Base-by-base conservation (phyloP, 2,888 invertebrate species). In the Oscheius onirici region DNA sequence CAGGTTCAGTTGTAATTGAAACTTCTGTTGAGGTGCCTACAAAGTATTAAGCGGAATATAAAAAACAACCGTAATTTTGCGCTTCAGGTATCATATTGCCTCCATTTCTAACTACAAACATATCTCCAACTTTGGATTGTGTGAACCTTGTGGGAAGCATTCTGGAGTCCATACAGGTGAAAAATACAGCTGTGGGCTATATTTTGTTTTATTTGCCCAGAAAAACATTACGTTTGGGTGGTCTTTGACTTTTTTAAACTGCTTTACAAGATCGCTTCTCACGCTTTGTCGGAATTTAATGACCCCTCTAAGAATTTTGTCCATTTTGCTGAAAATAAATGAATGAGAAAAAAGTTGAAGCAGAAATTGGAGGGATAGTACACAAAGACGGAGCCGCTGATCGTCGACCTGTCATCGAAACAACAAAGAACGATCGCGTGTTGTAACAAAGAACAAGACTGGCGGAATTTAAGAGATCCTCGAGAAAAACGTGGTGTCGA, bases 111-210 rank as follows among this genome's bases (percentile, higher is more conserved):
- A 96, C 95, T 84, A 96, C 93, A 90, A 96, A 96, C 94, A 96
- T 95, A 88, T 97, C 96, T 58, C 97, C 97, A 80, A 96, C 94
- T 88, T 94, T 93, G 69, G 95, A 79, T 69, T 95, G 93, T 68
- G 95, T 95, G 89, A 96, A 95, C 88, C 95, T 91, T 73, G 95
- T 95, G 28, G 96, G 95, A 84, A 96, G 92, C 93, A 97, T 94
- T 89, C 97, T 91, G 89, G 95, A 95, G 91, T 97, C 97, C 93
- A 97, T 95, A 89, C 97, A 97, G 55, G 95, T 95, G 89, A 96
- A 95, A 90, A 97, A 95, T 76, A 97, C 93, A 77, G 95, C 95
- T 91, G 94, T 94, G 24, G 96, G 96, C 95, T 97, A 89, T 88
- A 91, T 49, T n/a, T 28, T n/a, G 3, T 22, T 6, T 6, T 5